Conservation (phyloP, 37 sponge, comb jelly and placozoan genomes). For the Dysidea cf. avara region DNA sequence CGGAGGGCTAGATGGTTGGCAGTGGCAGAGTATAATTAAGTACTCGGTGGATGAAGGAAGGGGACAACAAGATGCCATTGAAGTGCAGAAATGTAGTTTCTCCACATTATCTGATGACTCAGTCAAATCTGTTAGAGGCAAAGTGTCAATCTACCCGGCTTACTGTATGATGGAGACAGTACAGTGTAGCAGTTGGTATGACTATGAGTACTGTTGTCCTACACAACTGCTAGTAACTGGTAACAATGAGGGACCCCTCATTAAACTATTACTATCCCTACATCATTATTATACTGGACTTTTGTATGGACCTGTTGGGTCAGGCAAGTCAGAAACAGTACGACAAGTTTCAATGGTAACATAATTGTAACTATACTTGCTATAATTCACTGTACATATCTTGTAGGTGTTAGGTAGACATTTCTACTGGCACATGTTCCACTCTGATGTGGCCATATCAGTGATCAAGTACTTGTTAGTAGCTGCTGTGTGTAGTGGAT, state of each 20-base stretch:
- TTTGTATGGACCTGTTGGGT: conserved; percentile 2
- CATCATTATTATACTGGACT: too few species aligned
- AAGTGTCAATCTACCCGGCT: too few species aligned
- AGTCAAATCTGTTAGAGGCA: too few species aligned
- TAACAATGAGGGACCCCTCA: too few species aligned
- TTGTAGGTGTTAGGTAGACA: conserved; percentile 61
- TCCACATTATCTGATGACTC: too few species aligned
- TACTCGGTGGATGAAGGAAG: neutral
- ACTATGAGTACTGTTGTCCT: too few species aligned
- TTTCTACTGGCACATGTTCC: conserved; percentile 26
- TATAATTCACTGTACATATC: neutral
- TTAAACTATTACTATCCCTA: too few species aligned
- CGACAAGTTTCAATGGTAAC: conserved; percentile 50
- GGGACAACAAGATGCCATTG: too few species aligned
- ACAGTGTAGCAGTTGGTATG: too few species aligned
- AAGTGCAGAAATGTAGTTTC: too few species aligned
- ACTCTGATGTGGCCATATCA: neutral
- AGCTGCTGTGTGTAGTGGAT: conserved; percentile 35
- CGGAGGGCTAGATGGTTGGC: neutral
- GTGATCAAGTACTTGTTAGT: conserved; percentile 18
- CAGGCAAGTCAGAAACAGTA: conserved; percentile 15
- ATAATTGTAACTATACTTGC: neutral
- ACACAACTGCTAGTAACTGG: too few species aligned
- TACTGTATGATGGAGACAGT: too few species aligned
- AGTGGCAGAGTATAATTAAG: neutral